Base-by-base conservation (phyloP, 2,113 vertebrate species). In the Mesoclemmys tuberculata region DNA sequence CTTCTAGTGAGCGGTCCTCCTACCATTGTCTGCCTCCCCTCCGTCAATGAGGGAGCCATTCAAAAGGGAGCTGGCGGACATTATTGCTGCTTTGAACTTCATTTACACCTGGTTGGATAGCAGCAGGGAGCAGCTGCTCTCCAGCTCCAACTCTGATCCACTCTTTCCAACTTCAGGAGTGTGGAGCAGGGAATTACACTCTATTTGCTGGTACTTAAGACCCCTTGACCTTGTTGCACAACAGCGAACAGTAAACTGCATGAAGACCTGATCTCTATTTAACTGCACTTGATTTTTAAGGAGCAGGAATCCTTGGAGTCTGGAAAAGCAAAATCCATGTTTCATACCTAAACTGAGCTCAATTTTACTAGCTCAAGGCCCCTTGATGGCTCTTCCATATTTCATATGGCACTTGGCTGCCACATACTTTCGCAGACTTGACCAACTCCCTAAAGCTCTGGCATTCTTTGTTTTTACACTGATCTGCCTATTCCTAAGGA, bases 371-470 rank as follows among this genome's bases (percentile, higher is more conserved):
- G 44, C 79, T 85, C 81, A 44, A 31, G 5, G 95, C 86, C 83
- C 46, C n/a, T 82, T 95, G 90, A 93, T 87, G 21, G 90, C 74
- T 93, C 91, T 96, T 93, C 93, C 92, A 96, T 75, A 58, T 92
- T 91, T 93, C 95, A 85, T 81, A 18, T 5, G 85, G 84, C 90
- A 93, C 44, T 51, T 26, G 56, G 56, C 81, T 84, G 88, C 89
- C 87, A 46, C 48, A 94, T 29, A 56, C 51, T 49, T 94, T 85
- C 75, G 78, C 68, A 68, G 78, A 84, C 86, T 79, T 48, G 52
- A 95, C 88, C 78, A 80, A 83, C 81, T 88, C 71, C 26, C n/a
- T 82, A 55, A 89, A 31, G 9, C 2, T 29, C 90, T 29, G 51
- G 16, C 44, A 77, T 16, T 64, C 8, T 84, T 93, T 10, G 0